These are phyloP conservation scores for Athetis lepigone DNA, from an alignment of 2,888 invertebrate species.

Conservation along the genomic window DNA sequence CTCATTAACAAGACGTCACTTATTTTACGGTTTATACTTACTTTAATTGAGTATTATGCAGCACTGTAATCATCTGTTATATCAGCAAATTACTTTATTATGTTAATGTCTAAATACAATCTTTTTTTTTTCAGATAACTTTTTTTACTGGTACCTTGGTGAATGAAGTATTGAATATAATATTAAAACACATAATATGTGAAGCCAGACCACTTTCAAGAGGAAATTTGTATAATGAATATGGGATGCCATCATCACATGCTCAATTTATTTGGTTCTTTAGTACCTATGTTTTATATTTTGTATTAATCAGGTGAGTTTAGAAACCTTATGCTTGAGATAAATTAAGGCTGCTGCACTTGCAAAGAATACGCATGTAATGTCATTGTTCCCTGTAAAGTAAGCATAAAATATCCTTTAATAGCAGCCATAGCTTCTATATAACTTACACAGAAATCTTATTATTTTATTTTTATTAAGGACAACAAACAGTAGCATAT, in stretches of 20 bases:
- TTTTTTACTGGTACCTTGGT: conserved; percentile 95
- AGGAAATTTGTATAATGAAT: conserved; percentile 93
- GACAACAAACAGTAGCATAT: no score
- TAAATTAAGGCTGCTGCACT: no score
- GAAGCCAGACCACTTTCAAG: conserved; percentile 94
- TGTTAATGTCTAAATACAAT: background rate
- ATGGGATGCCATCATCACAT: conserved; percentile 98
- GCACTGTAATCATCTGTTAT: background rate
- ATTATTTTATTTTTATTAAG: no score
- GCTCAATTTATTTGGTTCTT: conserved; percentile 98
- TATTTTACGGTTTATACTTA: background rate
- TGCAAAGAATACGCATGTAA: no score
- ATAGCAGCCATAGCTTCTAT: no score
- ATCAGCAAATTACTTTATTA: conserved; percentile 9
- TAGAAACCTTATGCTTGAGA: background rate
- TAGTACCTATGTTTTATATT: conserved; percentile 95
- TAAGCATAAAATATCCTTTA: no score
- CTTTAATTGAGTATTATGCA: conserved; percentile 1
- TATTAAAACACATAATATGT: conserved; percentile 95
- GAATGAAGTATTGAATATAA: conserved; percentile 95
- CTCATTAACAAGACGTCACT: conserved; percentile 5
- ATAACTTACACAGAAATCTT: no score
- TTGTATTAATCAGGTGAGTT: conserved; percentile 95
- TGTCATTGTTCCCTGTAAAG: no score
- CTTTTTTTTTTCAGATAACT: conserved; percentile 92